Evolutionary conservation across 2,888 invertebrate species (phyloP), one percentile per base, ranked within the genome.

Genomic region (Tetranychus piercei): DNA sequence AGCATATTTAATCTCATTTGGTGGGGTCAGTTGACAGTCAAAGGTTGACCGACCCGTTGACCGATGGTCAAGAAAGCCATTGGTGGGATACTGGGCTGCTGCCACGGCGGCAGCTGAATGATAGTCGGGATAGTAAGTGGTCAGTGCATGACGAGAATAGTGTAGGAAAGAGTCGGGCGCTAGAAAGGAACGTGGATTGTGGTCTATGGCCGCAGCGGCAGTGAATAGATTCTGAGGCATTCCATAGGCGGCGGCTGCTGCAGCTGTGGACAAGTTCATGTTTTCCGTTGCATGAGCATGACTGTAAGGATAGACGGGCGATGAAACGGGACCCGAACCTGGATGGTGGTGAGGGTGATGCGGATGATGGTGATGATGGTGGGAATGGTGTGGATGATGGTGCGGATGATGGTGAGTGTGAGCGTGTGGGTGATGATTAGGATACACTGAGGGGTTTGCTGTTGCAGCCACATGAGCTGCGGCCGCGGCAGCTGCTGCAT

Each of bases 111-210:
- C 34, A 34, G 34, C 34, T 65, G 70, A 55, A 74, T 77, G 78
- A 80, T 89, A 89, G 72, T 89, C 89, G 0, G 89, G 88, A 80
- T 90, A 90, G 82, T 92, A 92, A 6, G 88, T 86, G 66, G 91
- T 89, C 73, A 93, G 83, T 2, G 78, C 76, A 70, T 78, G 77
- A n/a, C 92, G 89, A 78, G 92, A 88, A 83, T 93, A 93, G 82
- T 92, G 92, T 81, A 90, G 89, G 85, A 92, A 92, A 81, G 92
- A 92, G 80, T 92, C 92, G 11, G 91, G 88, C 5, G 81, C 79
- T 79, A 92, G 84, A 83, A 92, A 88, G 44, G 75, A 73, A 18
- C 75, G 43, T 84, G 90, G 84, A 9, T 78, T 78, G 83, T 87
- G 86, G 73, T 78, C 78, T 1, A 78, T 78, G 74, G 75, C 76